A percentile compares a stretch with the other conserved stretches of the same genome.
Evolutionary conservation across 2,113 vertebrate genomes (phyloP).

Genomic region (Ceuthmochares aereus): DNA sequence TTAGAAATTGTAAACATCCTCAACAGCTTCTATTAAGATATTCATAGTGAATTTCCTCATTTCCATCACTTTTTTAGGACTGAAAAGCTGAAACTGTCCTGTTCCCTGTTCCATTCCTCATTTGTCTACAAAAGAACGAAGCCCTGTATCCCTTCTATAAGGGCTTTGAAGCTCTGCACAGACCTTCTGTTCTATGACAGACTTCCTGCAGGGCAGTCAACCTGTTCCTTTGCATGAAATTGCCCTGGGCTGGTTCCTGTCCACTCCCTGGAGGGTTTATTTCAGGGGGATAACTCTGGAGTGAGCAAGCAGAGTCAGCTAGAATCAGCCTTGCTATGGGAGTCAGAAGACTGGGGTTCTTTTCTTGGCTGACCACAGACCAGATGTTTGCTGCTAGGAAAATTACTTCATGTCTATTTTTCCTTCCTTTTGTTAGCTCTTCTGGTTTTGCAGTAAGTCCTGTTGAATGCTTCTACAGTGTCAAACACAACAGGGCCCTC

Average conservation of each 20-base stretch:
- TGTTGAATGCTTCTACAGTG: constrained; percentile 35
- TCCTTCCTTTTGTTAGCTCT: constrained; percentile 54
- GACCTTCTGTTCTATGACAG: not conserved
- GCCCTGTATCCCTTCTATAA: not conserved
- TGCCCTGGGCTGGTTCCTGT: not conserved
- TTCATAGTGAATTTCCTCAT: not conserved
- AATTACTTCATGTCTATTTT: constrained; percentile 55
- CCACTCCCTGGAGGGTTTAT: not conserved
- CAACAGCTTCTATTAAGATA: not conserved
- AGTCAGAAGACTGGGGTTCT: constrained; percentile 19
- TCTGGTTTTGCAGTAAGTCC: not conserved
- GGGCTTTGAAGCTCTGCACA: not conserved
- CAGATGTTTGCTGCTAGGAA: constrained; percentile 58
- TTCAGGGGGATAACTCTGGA: not conserved
- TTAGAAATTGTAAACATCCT: not conserved
- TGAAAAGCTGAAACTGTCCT: not conserved
- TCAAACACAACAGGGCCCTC: constrained; percentile 12
- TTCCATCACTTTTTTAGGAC: not conserved
- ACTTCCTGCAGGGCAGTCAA: not conserved
- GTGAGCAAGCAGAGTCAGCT: not conserved
- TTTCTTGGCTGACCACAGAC: constrained; percentile 50
- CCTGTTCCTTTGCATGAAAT: not conserved
- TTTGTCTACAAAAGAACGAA: not conserved
- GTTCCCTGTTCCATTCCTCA: not conserved
- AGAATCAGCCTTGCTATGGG: constrained; percentile 16